Base-by-base conservation (phyloP, 37 sponge, comb jelly and placozoan genomes). In the Eunapius fragilis region DNA sequence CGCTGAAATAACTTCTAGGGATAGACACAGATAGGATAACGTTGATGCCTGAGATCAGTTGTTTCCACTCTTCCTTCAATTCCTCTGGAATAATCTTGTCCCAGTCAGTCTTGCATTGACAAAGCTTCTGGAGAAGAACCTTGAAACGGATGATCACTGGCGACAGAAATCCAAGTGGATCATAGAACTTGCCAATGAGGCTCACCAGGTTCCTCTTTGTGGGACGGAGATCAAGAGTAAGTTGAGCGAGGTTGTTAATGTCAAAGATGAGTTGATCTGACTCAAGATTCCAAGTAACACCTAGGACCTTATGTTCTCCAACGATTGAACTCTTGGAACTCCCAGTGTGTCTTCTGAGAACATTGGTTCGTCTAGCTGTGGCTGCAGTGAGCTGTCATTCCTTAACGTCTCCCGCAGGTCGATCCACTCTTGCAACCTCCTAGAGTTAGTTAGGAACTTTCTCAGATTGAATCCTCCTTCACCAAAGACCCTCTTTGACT, bases 281-380 rank as follows among this genome's bases (percentile, higher is more conserved):
- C 31, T 24, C 30, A 19, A 49, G 48, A 75, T 75, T 73, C 68
- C 50, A 84, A 9, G 7, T 24, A 22, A 87, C 69, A 6, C 82
- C 87, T 23, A 87, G 82, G 41, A 80, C 81, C 37, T 75, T 81
- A 67, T 80, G 74, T 25, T 87, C 79, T 24, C 37, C 86, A 70
- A 72, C 31, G 22, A 71, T 31, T 70, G 71, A 34, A 31, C 9
- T 68, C 50, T 70, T 6, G 25, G n/a, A 33, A 25, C 24, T 33
- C 71, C 71, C 25, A 70, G 82, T 31, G 82, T 36, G 37, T 37
- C 70, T 70, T 68, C 82, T 24, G 37, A 70, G 33, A 50, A 81
- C n/a, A 72, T 70, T 45, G 80, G 67, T n/a, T 79, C 80, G 2
- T 79, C 67, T 11, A 27, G 7, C 11, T 79, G 73, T 33, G 31